These are phyloP conservation scores for Nesoenas mayeri DNA, from an alignment of 2,113 vertebrate genomes.

Conservation along the genomic window DNA sequence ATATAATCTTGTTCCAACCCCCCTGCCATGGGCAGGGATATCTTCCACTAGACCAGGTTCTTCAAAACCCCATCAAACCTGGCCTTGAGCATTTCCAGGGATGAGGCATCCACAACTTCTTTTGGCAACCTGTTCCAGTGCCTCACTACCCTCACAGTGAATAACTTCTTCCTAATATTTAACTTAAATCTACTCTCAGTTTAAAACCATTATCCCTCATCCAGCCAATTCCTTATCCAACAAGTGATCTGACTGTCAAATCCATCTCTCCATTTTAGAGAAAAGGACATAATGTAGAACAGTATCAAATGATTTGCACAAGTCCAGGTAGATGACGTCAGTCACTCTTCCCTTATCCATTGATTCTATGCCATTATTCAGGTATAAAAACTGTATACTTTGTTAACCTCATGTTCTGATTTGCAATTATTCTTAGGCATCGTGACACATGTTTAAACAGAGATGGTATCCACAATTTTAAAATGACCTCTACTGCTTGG, in stretches of 20 bases:
- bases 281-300: not conserved
- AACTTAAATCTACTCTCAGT: not conserved
- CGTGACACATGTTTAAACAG: not conserved
- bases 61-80: not conserved
- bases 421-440: not conserved
- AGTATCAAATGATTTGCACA: not conserved
- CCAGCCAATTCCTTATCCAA: not conserved
- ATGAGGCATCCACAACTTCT: not conserved
- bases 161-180: not conserved
- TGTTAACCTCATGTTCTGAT: not conserved
- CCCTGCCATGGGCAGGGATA: not conserved
- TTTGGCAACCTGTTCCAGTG: not conserved
- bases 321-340: fast-evolving
- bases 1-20: not conserved
- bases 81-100: not conserved
- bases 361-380: not conserved
- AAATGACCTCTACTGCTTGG: not conserved
- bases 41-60: not conserved
- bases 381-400: not conserved
- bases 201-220: not conserved
- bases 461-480: not conserved
- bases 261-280: not conserved
- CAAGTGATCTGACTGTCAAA: not conserved
- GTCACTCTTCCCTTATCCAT: not conserved
- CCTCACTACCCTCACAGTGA: not conserved